phyloP scores from a whole-genome alignment of 2,888 invertebrate species.

The Cantharis flavilabris region DNA sequence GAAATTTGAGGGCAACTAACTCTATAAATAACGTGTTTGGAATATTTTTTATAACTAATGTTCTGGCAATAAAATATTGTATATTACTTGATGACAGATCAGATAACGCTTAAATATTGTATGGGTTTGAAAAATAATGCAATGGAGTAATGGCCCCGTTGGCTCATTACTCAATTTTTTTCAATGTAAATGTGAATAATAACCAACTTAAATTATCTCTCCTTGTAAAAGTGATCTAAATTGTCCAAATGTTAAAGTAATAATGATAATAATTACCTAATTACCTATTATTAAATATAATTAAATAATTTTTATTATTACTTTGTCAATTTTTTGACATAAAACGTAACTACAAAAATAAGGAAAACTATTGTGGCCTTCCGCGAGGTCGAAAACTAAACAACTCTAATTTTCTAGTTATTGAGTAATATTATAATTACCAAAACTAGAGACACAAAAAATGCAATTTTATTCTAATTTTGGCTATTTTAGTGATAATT shows the following conservation, averaged over 20 bases:
- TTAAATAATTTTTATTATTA: too few relatives aligned
- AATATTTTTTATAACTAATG: neutral
- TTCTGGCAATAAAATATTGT: neutral
- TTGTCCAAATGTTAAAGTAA: too few relatives aligned
- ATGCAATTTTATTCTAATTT: neutral
- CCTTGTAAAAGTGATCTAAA: too few relatives aligned
- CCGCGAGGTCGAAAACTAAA: too few relatives aligned
- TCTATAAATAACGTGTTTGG: neutral
- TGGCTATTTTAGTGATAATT: neutral
- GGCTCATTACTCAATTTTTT: neutral
- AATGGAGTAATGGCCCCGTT: neutral
- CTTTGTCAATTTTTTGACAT: too few relatives aligned
- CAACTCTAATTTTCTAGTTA: too few relatives aligned
- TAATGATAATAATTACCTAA: too few relatives aligned
- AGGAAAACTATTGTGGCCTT: too few relatives aligned
- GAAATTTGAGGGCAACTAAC: neutral
- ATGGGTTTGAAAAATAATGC: neutral
- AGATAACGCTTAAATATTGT: neutral
- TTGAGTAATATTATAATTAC: too few relatives aligned
- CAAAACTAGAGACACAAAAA: neutral
- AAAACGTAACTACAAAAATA: too few relatives aligned
- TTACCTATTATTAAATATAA: too few relatives aligned
- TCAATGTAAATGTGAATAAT: neutral
- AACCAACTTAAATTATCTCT: too few relatives aligned
- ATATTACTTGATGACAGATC: neutral